Conservation (phyloP, 2,113 vertebrate genomes). For the Coturnix japonica region DNA sequence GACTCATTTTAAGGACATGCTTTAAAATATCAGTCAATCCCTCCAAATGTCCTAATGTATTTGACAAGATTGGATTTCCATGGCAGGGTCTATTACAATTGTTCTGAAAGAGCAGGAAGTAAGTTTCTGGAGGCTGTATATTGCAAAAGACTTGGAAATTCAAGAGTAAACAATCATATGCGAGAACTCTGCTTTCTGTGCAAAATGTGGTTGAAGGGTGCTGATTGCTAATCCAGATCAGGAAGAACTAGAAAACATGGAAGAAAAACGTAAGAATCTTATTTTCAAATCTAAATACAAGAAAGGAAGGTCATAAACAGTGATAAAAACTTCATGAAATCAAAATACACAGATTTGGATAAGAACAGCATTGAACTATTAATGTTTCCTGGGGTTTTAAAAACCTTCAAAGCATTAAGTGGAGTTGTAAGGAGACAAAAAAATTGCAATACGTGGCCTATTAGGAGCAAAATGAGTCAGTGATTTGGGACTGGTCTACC, state of each 20-base stretch:
- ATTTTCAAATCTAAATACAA: not conserved
- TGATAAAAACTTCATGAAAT: not conserved
- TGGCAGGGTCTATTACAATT: not conserved
- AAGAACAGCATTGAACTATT: not conserved
- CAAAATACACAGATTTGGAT: not conserved
- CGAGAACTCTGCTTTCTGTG: not conserved
- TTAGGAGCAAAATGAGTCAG: not conserved
- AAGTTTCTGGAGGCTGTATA: not conserved
- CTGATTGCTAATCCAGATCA: not conserved
- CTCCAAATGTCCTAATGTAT: not conserved
- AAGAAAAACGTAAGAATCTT: not conserved
- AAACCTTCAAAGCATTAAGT: not conserved
- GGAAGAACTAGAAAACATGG: not conserved
- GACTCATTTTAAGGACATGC: not conserved
- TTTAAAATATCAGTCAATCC: not conserved
- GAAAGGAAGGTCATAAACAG: not conserved
- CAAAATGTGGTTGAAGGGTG: not conserved
- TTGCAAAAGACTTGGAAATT: not conserved
- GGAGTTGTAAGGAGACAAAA: not conserved
- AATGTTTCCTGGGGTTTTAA: slow-evolving; percentile 1
- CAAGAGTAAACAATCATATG: not conserved
- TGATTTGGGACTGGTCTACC: not conserved
- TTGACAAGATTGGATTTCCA: not conserved
- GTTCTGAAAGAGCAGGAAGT: not conserved
- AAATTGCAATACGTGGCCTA: not conserved